Evolutionary conservation across 2,113 vertebrate species (phyloP).

Genomic region (Bubo scandiacus): DNA sequence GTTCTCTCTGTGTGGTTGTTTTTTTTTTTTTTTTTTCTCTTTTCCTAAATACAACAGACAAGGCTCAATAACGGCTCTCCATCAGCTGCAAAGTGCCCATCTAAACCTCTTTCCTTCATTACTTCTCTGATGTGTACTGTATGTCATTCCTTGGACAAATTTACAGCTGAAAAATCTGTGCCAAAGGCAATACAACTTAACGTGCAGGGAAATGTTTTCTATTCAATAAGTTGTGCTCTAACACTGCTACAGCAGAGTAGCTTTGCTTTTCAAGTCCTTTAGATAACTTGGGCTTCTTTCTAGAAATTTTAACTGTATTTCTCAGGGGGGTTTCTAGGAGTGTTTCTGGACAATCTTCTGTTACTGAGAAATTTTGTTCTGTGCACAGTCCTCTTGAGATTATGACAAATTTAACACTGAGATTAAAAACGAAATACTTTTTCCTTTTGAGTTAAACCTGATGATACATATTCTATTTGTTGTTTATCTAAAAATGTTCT

Average conservation of each 20-base stretch:
- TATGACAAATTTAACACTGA: neutral
- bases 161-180: conserved; percentile 53
- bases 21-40: neutral
- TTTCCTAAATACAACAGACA: neutral
- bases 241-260: neutral
- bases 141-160: conserved; percentile 37
- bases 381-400: neutral
- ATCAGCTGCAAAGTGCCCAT: conserved; percentile 24
- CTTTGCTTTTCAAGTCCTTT: neutral
- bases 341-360: neutral
- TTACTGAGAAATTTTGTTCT: neutral
- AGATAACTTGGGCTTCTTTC: neutral
- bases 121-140: conserved; percentile 25
- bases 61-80: neutral
- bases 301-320: conserved; percentile 20
- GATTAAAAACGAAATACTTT: neutral
- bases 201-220: conserved; percentile 42
- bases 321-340: neutral
- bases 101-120: conserved; percentile 23
- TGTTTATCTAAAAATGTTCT: neutral
- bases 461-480: conserved; percentile 22
- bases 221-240: neutral
- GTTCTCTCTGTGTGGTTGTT: neutral
- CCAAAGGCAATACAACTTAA: conserved; percentile 60
- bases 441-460: neutral